These are phyloP conservation scores for Syngnathus rostellatus DNA, from an alignment of 2,797 vertebrate species.

Conservation along the genomic window DNA sequence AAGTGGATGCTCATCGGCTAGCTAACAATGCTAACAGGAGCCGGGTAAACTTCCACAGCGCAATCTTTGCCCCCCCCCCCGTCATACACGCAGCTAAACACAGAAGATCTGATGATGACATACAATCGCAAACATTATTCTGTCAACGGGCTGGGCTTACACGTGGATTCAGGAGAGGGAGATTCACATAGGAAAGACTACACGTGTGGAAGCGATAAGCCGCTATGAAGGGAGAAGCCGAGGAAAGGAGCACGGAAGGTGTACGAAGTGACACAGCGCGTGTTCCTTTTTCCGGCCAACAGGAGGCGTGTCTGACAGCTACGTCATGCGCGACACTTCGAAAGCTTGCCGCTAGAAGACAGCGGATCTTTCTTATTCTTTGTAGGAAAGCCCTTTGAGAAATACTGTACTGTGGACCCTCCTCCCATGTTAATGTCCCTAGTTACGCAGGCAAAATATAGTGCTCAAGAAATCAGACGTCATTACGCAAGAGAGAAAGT, in stretches of 20 bases:
- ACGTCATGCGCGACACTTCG: slow-evolving; percentile 9
- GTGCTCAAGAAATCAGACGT: too few relatives aligned
- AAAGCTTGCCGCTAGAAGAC: neutral
- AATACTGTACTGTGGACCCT: too few relatives aligned
- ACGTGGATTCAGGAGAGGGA: slow-evolving; percentile 10
- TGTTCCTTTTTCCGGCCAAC: slow-evolving; percentile 22
- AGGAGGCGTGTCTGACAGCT: slow-evolving; percentile 21
- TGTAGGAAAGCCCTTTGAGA: neutral
- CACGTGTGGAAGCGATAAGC: slow-evolving; percentile 66
- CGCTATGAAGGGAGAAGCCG: slow-evolving; percentile 59
- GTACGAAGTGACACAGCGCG: slow-evolving; percentile 50
- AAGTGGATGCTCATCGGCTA: slow-evolving; percentile 49
- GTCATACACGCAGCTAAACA: slow-evolving; percentile 1
- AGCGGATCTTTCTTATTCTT: too few relatives aligned
- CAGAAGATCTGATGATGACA: neutral
- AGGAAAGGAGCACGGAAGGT: slow-evolving; percentile 31
- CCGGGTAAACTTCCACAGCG: slow-evolving; percentile 59
- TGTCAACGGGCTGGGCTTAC: slow-evolving; percentile 25
- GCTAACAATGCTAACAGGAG: slow-evolving; percentile 53
- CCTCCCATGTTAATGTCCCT: too few relatives aligned
- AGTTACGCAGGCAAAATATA: too few relatives aligned
- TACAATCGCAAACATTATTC: slow-evolving; percentile 24
- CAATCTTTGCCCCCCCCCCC: slow-evolving; percentile 27
- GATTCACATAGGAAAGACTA: slow-evolving; percentile 53
- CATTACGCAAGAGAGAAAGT: too few relatives aligned